Percentiles rank a stretch among this genome's conserved stretches.
phyloP scores from a whole-genome alignment of 2,797 vertebrate genomes.

The Enteromius viviparus region DNA sequence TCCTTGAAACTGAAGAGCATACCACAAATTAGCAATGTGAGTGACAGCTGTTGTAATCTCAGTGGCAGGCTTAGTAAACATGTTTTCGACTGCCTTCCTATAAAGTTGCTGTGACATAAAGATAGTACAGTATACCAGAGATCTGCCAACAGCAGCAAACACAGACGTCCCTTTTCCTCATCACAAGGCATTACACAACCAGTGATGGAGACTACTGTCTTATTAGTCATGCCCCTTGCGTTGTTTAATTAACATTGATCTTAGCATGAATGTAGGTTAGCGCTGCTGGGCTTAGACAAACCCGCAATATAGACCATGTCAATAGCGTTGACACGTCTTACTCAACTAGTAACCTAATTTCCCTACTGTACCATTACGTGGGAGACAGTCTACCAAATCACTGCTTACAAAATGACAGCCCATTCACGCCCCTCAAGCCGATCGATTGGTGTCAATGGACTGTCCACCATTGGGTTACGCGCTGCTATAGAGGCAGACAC shows the following conservation, averaged over 20 bases:
- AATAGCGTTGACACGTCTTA: constrained; percentile 54
- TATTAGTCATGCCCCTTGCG: constrained; percentile 75
- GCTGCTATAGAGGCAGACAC: constrained; percentile 42
- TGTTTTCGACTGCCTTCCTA: constrained; percentile 7
- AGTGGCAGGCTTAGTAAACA: constrained; percentile 21
- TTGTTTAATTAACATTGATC: constrained; percentile 76
- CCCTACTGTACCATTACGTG: constrained; percentile 22
- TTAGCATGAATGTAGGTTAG: constrained; percentile 62
- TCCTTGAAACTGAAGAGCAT: background rate
- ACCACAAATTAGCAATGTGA: background rate
- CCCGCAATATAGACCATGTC: constrained; percentile 48
- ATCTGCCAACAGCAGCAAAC: background rate
- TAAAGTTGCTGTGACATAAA: background rate
- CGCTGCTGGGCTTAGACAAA: constrained; percentile 57
- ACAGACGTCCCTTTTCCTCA: constrained; percentile 14
- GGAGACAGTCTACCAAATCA: constrained; percentile 9
- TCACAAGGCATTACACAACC: constrained; percentile 24
- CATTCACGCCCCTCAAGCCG: constrained; percentile 9
- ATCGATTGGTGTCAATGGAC: constrained; percentile 50
- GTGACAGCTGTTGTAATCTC: constrained; percentile 12
- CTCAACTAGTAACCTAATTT: constrained; percentile 35
- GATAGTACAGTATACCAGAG: constrained; percentile 14
- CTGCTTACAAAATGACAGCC: constrained; percentile 46
- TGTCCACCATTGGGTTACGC: constrained; percentile 43
- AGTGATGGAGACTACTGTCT: constrained; percentile 46